These are phyloP conservation scores for Anthonomus grandis DNA, from an alignment of 1,140 invertebrate genomes.

Conservation along the genomic window DNA sequence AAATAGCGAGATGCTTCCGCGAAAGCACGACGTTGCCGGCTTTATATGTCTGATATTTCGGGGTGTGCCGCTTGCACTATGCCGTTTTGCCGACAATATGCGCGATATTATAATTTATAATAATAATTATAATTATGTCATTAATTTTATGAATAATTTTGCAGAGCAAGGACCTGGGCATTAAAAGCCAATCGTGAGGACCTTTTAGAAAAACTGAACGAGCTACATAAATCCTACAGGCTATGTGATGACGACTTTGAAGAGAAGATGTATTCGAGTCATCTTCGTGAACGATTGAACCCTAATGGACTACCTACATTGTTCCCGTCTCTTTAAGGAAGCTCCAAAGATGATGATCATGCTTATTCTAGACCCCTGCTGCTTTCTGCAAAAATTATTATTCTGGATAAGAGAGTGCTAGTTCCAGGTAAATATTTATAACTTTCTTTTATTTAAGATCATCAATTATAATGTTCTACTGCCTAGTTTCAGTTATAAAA, in stretches of 20 bases:
- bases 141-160: too few relatives aligned
- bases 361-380: background rate
- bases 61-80: too few relatives aligned
- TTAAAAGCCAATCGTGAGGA: background rate
- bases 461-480: background rate
- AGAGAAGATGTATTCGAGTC: constrained; percentile 10
- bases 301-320: constrained; percentile 12
- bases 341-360: constrained; percentile 6
- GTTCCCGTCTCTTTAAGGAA: constrained; percentile 8
- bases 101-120: too few relatives aligned
- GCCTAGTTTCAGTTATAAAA: background rate
- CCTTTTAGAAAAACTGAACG: too few relatives aligned
- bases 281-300: background rate
- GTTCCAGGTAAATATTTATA: constrained; percentile 1
- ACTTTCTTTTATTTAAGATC: background rate
- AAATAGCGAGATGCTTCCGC: too few relatives aligned
- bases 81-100: too few relatives aligned
- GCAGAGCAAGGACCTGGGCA: constrained; percentile 9
- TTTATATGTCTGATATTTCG: too few relatives aligned
- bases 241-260: constrained; percentile 11
- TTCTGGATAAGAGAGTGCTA: constrained; percentile 1
- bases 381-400: background rate
- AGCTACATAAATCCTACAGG: constrained; percentile 1
- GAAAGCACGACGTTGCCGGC: too few relatives aligned
- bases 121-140: too few relatives aligned